Percentiles rank a stretch among this genome's conserved stretches.
These are phyloP conservation scores for Plotosus lineatus DNA, from an alignment of 2,113 vertebrate species.

Conservation along the genomic window DNA sequence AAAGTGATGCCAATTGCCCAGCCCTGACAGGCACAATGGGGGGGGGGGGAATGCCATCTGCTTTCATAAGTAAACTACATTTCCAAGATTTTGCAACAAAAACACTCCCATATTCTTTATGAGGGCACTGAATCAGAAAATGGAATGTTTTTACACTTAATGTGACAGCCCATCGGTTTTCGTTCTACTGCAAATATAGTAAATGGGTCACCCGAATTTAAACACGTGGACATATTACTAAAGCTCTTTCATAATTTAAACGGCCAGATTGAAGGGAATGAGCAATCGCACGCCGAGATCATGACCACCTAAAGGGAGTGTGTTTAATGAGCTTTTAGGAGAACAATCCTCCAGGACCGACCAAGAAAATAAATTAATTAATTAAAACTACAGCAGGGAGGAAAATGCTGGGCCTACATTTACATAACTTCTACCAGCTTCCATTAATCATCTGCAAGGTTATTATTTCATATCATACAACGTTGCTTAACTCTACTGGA, in stretches of 20 bases:
- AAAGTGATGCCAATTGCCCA: conserved; percentile 40
- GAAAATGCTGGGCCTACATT: not conserved
- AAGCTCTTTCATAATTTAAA: not conserved
- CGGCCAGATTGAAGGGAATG: not conserved
- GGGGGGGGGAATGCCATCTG: not conserved
- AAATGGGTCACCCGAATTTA: not conserved
- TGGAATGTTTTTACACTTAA: not conserved
- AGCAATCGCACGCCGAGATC: not conserved
- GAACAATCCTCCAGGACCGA: not conserved
- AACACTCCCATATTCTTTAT: not conserved
- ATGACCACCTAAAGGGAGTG: not conserved
- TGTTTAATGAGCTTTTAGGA: conserved; percentile 27
- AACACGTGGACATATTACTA: not conserved
- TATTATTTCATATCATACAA: not conserved
- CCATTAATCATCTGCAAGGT: not conserved
- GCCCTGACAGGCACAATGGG: not conserved
- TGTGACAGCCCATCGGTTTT: not conserved
- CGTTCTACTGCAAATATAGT: not conserved
- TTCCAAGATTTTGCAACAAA: conserved; percentile 17
- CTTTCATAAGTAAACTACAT: conserved; percentile 4
- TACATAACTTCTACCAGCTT: conserved; percentile 23
- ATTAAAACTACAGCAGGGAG: not conserved
- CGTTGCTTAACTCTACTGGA: no score
- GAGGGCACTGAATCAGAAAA: not conserved
- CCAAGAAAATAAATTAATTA: not conserved